A percentile compares a stretch with the other conserved stretches of the same genome.
Evolutionary conservation across 2,888 invertebrate genomes (phyloP).

Genomic region (Unio pictorum): DNA sequence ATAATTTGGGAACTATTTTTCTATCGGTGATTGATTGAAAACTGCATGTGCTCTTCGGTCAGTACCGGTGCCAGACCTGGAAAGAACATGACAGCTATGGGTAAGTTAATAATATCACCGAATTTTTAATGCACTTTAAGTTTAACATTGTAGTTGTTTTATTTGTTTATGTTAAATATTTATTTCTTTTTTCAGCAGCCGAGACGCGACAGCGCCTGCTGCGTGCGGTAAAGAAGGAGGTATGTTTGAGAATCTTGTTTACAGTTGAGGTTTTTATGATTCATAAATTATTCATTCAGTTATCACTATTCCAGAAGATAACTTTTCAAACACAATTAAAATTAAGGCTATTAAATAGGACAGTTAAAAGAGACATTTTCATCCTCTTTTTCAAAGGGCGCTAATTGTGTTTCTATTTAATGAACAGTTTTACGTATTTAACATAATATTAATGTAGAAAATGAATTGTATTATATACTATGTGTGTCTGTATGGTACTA

Average conservation of each 20-base stretch:
- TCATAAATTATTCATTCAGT: conserved; percentile 4
- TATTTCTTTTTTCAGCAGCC: conserved; percentile 44
- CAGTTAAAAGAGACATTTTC: too few relatives aligned
- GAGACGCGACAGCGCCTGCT: conserved; percentile 82
- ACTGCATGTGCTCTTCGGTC: neutral
- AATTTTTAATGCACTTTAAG: too few relatives aligned
- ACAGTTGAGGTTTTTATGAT: neutral
- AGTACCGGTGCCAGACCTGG: neutral
- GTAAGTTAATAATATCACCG: neutral
- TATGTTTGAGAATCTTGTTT: conserved; percentile 48
- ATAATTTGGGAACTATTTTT: too few relatives aligned
- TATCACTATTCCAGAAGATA: conserved; percentile 34
- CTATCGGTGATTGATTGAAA: neutral
- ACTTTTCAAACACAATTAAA: conserved; percentile 42
- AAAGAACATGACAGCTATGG: neutral
- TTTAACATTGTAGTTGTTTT: too few relatives aligned
- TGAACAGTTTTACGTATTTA: too few relatives aligned
- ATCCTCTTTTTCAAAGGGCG: too few relatives aligned
- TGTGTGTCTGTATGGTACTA: too few relatives aligned
- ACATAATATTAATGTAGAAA: too few relatives aligned
- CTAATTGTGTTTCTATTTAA: too few relatives aligned
- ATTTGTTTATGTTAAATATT: too few relatives aligned
- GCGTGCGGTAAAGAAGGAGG: conserved; percentile 85
- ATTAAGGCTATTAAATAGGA: neutral
- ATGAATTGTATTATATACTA: too few relatives aligned